These are phyloP conservation scores for Trinorchestia longiramus DNA, from an alignment of 1,140 invertebrate species.

Conservation along the genomic window DNA sequence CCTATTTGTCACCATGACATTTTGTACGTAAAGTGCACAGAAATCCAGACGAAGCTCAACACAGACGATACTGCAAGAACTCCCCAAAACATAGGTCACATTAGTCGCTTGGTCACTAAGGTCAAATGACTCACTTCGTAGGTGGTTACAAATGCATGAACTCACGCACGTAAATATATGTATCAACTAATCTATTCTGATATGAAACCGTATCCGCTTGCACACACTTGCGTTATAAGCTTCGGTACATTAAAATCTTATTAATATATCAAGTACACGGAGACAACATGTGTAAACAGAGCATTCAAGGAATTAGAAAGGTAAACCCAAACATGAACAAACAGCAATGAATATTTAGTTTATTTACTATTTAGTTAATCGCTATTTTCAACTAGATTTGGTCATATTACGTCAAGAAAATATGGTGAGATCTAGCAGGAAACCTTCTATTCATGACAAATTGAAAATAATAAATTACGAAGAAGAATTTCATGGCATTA, in stretches of 20 bases:
- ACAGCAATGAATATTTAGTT: background rate
- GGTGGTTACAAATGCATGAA: background rate
- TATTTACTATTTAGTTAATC: no score
- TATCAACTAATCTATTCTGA: background rate
- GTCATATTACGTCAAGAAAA: no score
- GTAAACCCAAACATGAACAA: background rate
- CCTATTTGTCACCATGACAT: background rate
- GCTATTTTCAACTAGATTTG: no score
- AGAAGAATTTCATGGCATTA: no score
- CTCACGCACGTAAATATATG: background rate
- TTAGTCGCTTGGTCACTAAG: background rate
- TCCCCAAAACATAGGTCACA: background rate
- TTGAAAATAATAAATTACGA: no score
- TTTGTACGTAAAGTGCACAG: background rate
- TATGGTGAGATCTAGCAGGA: no score
- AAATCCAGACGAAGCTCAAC: background rate
- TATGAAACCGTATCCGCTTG: background rate
- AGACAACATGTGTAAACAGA: background rate
- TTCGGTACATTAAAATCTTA: background rate
- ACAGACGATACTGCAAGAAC: background rate
- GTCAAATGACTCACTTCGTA: background rate
- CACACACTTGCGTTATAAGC: background rate
- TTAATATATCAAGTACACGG: background rate
- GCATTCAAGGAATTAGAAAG: background rate
- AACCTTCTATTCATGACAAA: no score